Evolutionary conservation across 2,113 vertebrate species (phyloP), one percentile per base, ranked within the genome.

Genomic region (Brachirus orientalis): DNA sequence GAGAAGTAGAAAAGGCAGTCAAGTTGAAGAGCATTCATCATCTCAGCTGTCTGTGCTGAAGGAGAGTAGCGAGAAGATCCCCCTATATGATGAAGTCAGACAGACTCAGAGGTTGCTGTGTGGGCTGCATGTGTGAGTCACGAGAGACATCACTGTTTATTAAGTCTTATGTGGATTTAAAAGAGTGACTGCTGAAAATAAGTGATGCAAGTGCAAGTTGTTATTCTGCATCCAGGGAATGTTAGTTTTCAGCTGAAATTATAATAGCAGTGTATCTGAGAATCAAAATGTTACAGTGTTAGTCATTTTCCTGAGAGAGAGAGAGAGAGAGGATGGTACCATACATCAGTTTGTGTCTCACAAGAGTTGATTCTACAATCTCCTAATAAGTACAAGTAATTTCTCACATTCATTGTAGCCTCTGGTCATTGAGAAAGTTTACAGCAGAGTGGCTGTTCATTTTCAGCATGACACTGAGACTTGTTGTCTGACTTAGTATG

Each of bases 11-110:
- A 50, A 50, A 59, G 37, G 20, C 46, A 57, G 55, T 73, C 70
- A 63, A 45, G 63, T 12, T 28, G 22, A 72, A 65, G 75, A 40
- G 41, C 57, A 76, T 68, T 75, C 64, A 67, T 79, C 64, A 67
- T 65, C 35, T 47, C 36, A 7, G 35, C 45, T 58, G 44, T 61
- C 66, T 61, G 18, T 28, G 17, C 22, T 51, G 51, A 75, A 65
- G 44, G 35, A 41, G 28, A 38, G 19, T 0, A 47, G 44, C 51
- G 17, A 41, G 51, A 46, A 66, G 16, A 72, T 48, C 33, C 33
- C 43, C 28, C 44, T 17, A 28, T 13, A 19, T 16, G 41, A 72
- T 37, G 33, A 73, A 76, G 43, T 20, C 46, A 65, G 47, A 71
- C 47, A 14, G 22, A 38, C 28, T 41, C 19, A 54, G 68, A 58